A percentile compares a stretch with the other conserved stretches of the same genome.
Evolutionary conservation across 2,797 vertebrate genomes (phyloP).

Genomic region (Ctenosaura bakeri): DNA sequence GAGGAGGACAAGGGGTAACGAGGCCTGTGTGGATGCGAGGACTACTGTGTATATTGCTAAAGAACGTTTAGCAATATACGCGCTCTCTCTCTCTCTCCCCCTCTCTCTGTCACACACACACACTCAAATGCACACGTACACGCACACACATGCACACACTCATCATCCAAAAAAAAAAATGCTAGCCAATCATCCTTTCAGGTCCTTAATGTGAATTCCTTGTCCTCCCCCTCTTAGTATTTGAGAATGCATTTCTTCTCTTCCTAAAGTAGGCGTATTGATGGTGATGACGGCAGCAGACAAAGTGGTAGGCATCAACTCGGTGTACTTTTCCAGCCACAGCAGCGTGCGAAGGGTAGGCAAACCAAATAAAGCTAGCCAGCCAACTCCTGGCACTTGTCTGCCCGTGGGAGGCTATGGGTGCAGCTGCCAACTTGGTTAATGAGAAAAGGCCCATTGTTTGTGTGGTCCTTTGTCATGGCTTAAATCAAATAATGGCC

Average conservation of each 20-base stretch:
- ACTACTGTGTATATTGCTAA: neutral
- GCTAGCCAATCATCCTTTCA: neutral
- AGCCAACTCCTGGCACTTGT: neutral
- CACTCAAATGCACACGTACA: no score
- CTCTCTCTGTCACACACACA: no score
- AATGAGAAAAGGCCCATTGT: neutral
- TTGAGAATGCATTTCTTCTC: conserved; percentile 17
- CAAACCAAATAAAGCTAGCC: conserved; percentile 5
- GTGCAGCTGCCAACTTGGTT: conserved; percentile 17
- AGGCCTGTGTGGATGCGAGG: neutral
- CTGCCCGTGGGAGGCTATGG: neutral
- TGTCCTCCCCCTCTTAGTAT: neutral
- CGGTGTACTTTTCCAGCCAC: conserved; percentile 4
- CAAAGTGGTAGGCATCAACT: conserved; percentile 6
- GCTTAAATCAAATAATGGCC: conserved; percentile 12
- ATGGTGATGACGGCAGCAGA: neutral
- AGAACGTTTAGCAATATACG: no score
- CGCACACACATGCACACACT: no score
- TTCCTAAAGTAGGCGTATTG: conserved; percentile 17
- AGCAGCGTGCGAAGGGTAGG: neutral
- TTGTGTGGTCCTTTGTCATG: conserved; percentile 13
- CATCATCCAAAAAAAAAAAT: neutral
- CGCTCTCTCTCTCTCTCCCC: neutral
- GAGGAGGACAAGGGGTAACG: neutral
- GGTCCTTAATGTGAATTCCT: neutral